Conservation (phyloP, 2,113 vertebrate species). For the Rallus limicola region DNA sequence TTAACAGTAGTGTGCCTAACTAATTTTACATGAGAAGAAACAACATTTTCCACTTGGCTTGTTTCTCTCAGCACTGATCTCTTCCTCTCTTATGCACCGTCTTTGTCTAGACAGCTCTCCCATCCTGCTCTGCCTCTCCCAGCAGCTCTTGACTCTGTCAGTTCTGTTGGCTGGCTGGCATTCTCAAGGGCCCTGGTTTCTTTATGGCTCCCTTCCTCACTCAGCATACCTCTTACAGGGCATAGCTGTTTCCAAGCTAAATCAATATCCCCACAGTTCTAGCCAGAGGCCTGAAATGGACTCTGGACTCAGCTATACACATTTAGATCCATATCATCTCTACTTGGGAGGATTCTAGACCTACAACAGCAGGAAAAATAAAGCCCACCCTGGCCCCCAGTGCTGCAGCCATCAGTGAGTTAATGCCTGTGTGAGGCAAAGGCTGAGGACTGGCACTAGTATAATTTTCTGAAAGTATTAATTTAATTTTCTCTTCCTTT, state of each 20-base stretch:
- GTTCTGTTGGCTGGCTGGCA: neutral
- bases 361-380: neutral
- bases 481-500: neutral
- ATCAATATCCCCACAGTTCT: neutral
- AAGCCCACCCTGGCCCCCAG: neutral
- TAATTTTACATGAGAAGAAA: neutral
- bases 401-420: neutral
- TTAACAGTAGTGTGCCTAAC: neutral
- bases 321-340: neutral
- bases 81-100: neutral
- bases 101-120: neutral
- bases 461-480: neutral
- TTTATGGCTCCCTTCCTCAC: neutral
- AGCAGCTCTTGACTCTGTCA: neutral
- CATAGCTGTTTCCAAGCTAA: neutral
- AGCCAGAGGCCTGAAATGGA: constrained; percentile 1
- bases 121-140: neutral
- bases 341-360: neutral
- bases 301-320: neutral
- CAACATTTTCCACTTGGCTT: neutral
- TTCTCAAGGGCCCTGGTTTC: neutral
- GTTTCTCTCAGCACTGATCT: neutral
- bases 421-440: neutral
- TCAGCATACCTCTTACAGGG: neutral
- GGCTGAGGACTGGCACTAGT: neutral